Evolutionary conservation across 2,113 vertebrate genomes (phyloP).

Genomic region (Acrocephalus arundinaceus): DNA sequence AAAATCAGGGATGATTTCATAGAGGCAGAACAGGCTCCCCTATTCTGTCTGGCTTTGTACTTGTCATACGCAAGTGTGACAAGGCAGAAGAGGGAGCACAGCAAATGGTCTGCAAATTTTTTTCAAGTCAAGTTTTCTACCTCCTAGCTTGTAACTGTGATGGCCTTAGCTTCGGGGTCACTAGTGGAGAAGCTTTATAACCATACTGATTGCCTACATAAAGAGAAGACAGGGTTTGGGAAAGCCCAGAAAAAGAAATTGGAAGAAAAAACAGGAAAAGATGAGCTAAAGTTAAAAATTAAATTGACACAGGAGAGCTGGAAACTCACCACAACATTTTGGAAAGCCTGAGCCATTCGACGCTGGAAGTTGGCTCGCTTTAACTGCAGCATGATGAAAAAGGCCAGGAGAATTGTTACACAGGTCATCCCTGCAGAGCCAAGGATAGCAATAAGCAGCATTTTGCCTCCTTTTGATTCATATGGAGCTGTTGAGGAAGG

Average conservation of each 20-base stretch:
- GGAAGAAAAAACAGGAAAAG: not conserved
- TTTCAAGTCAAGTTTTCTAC: not conserved
- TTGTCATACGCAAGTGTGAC: not conserved
- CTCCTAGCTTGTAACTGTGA: not conserved
- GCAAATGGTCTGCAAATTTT: not conserved
- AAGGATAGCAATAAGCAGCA: slow-evolving; percentile 88
- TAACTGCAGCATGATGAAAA: slow-evolving; percentile 86
- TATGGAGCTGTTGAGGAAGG: slow-evolving; percentile 43
- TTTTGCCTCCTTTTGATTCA: slow-evolving; percentile 76
- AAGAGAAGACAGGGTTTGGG: not conserved
- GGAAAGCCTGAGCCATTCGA: slow-evolving; percentile 86
- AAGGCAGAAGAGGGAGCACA: not conserved
- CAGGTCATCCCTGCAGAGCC: slow-evolving; percentile 91
- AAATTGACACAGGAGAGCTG: not conserved
- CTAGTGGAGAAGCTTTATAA: not conserved
- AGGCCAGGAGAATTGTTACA: slow-evolving; percentile 85
- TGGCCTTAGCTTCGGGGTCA: not conserved
- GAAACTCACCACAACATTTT: slow-evolving; percentile 79
- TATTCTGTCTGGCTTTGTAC: not conserved
- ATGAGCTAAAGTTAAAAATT: not conserved
- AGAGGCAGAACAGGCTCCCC: not conserved
- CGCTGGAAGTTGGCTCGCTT: slow-evolving; percentile 84
- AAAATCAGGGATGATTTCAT: not conserved
- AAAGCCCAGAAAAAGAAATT: not conserved
- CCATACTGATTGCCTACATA: not conserved